phyloP scores from a whole-genome alignment of 1,140 invertebrate species.

The Cherax destructor region DNA sequence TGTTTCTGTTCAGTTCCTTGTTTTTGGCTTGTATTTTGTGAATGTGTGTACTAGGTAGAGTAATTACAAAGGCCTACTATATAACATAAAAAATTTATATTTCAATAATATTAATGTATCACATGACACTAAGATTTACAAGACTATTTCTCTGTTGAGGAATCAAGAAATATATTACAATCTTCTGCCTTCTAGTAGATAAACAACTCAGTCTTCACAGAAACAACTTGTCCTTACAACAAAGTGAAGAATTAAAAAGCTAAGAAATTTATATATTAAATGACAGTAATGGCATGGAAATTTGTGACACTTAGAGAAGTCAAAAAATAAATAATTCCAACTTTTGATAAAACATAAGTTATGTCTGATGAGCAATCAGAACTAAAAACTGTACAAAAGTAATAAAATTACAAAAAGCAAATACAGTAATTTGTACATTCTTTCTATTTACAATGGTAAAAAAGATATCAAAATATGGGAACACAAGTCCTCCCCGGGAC shows the following conservation, averaged over 20 bases:
- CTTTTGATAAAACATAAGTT: slow-evolving; percentile 53
- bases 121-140: slow-evolving; percentile 70
- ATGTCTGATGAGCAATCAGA: slow-evolving; percentile 44
- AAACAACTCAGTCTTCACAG: slow-evolving; percentile 13
- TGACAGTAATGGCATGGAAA: slow-evolving; percentile 36
- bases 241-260: slow-evolving; percentile 50
- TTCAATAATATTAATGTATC: slow-evolving; percentile 70
- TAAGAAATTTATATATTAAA: slow-evolving; percentile 26
- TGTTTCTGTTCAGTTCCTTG: background rate
- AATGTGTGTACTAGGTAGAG: background rate
- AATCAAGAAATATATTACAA: slow-evolving; percentile 57
- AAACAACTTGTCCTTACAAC: slow-evolving; percentile 33
- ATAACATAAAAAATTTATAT: slow-evolving; percentile 71
- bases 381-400: slow-evolving; percentile 65
- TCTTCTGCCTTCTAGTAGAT: slow-evolving; percentile 27
- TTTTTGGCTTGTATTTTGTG: background rate
- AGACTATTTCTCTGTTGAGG: slow-evolving; percentile 62
- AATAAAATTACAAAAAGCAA: slow-evolving; percentile 68
- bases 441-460: slow-evolving; percentile 69
- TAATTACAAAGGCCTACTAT: slow-evolving; percentile 51
- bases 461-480: slow-evolving; percentile 68
- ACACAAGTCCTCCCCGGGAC: slow-evolving; percentile 39
- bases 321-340: slow-evolving; percentile 53
- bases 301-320: slow-evolving; percentile 50
- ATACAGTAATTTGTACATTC: slow-evolving; percentile 70